phyloP scores from a whole-genome alignment of 2,113 vertebrate genomes.

The Taurulus bubalis region DNA sequence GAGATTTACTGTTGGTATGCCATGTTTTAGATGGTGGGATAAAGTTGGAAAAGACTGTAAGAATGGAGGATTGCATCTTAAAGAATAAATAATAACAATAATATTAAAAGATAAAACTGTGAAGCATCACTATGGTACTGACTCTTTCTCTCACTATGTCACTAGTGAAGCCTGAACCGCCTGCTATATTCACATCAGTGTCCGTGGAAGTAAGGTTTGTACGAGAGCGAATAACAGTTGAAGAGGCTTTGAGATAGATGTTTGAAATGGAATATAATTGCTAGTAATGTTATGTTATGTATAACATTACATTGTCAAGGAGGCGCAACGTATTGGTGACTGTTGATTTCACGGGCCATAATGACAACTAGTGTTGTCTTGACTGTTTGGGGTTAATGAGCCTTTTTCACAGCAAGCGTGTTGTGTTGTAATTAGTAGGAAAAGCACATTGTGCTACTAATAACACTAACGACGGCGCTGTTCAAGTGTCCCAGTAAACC shows the following conservation, averaged over 20 bases:
- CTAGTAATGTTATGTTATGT: too few relatives aligned
- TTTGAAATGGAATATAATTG: not conserved
- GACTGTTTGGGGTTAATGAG: not conserved
- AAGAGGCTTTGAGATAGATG: not conserved
- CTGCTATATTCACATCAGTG: constrained; percentile 4
- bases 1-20: not conserved
- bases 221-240: not conserved
- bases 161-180: constrained; percentile 30
- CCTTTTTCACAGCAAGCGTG: not conserved
- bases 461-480: not conserved
- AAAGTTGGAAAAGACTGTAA: not conserved
- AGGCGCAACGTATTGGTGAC: not conserved
- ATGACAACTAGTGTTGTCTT: not conserved
- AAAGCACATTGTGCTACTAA: not conserved
- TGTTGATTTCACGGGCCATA: not conserved
- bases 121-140: constrained; percentile 37
- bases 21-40: not conserved
- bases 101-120: constrained; percentile 21
- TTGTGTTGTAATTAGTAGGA: not conserved
- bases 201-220: not conserved
- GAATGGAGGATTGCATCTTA: not conserved
- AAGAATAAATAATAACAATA: not conserved
- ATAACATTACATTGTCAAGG: not conserved
- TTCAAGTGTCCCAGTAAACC: not conserved
- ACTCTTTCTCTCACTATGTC: constrained; percentile 17